These are phyloP conservation scores for Ciconia stormi DNA, from an alignment of 2,113 vertebrate genomes.

Conservation along the genomic window DNA sequence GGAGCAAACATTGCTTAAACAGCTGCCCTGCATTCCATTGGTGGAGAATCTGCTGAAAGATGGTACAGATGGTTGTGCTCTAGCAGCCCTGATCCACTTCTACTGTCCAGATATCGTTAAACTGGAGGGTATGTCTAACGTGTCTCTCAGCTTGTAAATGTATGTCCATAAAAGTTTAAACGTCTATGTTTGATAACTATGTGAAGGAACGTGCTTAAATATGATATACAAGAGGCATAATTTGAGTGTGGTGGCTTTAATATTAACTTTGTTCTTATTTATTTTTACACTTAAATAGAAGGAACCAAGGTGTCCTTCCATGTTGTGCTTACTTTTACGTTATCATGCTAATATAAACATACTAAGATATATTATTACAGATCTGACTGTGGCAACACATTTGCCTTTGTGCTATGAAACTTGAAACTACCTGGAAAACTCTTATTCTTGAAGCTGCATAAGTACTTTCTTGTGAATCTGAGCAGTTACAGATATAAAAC, in stretches of 20 bases:
- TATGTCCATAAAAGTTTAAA: not conserved
- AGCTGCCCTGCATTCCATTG: slow-evolving; percentile 89
- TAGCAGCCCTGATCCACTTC: slow-evolving; percentile 92
- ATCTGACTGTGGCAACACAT: not conserved
- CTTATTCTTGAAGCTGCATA: not conserved
- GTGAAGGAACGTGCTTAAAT: not conserved
- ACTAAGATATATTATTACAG: not conserved
- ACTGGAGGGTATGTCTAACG: slow-evolving; percentile 74
- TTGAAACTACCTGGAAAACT: not conserved
- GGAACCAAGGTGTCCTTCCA: not conserved
- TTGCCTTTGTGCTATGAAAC: not conserved
- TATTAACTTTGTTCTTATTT: not conserved
- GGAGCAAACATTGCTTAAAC: slow-evolving; percentile 85
- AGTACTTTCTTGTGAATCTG: not conserved
- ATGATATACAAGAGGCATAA: not conserved
- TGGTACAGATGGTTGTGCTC: slow-evolving; percentile 89
- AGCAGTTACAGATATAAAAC: not conserved
- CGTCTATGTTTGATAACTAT: not conserved
- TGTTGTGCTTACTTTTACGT: not conserved
- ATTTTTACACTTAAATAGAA: not conserved
- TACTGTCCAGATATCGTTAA: slow-evolving; percentile 90
- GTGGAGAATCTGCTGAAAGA: slow-evolving; percentile 96
- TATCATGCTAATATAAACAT: not conserved
- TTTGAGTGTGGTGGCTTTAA: not conserved
- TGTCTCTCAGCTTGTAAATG: not conserved